Evolutionary conservation across 2,888 invertebrate species (phyloP), one percentile per base, ranked within the genome.

Genomic region (Aphrophora alni): DNA sequence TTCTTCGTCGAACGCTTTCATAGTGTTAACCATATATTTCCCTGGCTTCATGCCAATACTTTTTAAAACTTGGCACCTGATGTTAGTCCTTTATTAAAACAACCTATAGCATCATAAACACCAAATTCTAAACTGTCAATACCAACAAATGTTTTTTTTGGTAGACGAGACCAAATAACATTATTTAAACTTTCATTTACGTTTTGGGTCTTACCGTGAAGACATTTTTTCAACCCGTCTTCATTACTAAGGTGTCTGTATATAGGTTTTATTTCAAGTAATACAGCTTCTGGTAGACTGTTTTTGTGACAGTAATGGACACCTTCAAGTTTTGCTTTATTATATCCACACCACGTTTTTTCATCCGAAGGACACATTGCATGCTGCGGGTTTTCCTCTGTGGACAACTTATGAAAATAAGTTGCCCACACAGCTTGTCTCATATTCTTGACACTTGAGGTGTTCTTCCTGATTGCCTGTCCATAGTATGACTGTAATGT

Each of bases 351-450:
- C n/a, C n/a, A n/a, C n/a, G n/a, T n/a, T n/a, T n/a, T n/a, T n/a
- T n/a, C n/a, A n/a, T n/a, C n/a, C n/a, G n/a, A n/a, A n/a, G 12
- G 25, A 44, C 38, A 25, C 44, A 7, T 44, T 38, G 38, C 12
- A 38, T 26, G 25, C 38, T 28, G n/a, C n/a, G n/a, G n/a, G n/a
- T n/a, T n/a, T n/a, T n/a, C n/a, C n/a, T n/a, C n/a, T n/a, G n/a
- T n/a, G 14, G 51, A 44, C 24, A 33, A 0, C 14, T 25, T 83
- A 73, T 85, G 86, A 33, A 80, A 83, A 75, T 81, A 86, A 14
- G 82, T 83, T 10, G 86, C 85, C 85, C 85, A 86, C 59, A 86
- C 80, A 10, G 82, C 85, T 73, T 82, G 83, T 70, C 84, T 84
- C 84, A 85, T 85, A 7, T 82, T 76, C 44, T 84, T 84, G 8